Base-by-base conservation (phyloP, 2,888 invertebrate genomes). In the Hermaeophaga mercurialis region DNA sequence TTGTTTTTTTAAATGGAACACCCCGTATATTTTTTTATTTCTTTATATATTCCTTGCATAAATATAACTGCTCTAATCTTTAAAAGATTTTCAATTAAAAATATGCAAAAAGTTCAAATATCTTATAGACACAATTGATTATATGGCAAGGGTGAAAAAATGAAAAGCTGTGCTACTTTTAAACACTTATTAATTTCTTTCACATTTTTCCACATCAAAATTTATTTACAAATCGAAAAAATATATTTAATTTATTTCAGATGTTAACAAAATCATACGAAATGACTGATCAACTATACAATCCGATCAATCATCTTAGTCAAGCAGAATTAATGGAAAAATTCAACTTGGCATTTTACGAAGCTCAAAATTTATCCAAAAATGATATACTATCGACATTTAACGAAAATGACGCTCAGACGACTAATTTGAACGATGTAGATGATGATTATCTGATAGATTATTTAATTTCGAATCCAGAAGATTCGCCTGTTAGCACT, bases 301-400 rank as follows among this genome's bases (percentile, higher is more conserved):
- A 69, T 54, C 69, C 70, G 14, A 63, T 69, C 22, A 66, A 65
- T 49, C 64, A 71, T 58, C 58, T 68, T 38, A 69, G 73, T 24
- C 77, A 76, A 65, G 62, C 65, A n/a, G 78, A 77, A 58, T 64
- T 78, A 11, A 73, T 76, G 67, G 76, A 77, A 58, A 77, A 77
- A 64, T 78, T 78, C 67, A 78, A 77, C 57, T 64, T 76, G 12
- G 78, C 78, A 1, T 78, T 78, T 56, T 76, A 77, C 68, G 76
- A 78, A 56, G 76, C 76, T 8, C 78, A 78, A 61, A 68, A 69
- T 38, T 58, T 69, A 2, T 62, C 67, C 18, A 67, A 68, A 61
- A 65, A 66, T 5, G 73, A 73, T 53, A 65, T 71, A 11, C 47
- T 70, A 2, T 66, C 68, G 11, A 72, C 70, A 0, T 72, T 74